Evolutionary conservation across 1,140 invertebrate species (phyloP).

Genomic region (Drosophila bifasciata): DNA sequence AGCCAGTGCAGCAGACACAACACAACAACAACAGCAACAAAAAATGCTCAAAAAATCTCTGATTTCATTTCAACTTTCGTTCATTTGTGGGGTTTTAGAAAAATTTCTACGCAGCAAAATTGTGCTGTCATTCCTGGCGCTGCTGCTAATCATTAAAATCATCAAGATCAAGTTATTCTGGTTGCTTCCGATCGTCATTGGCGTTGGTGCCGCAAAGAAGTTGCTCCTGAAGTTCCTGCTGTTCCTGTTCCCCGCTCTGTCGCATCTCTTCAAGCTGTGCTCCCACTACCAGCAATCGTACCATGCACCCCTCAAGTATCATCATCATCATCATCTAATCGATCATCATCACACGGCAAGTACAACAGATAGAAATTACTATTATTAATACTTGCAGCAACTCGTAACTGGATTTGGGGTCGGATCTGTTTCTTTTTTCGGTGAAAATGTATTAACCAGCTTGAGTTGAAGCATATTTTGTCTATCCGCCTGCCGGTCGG

Average conservation of each 20-base stretch:
- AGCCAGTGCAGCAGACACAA: conserved; percentile 39
- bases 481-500: conserved; percentile 33
- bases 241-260: conserved; percentile 91
- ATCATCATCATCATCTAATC: conserved; percentile 91
- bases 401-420: conserved; percentile 2
- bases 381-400: too few relatives aligned
- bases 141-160: conserved; percentile 91
- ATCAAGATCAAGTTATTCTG: conserved; percentile 91
- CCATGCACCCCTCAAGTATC: conserved; percentile 91
- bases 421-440: conserved; percentile 22
- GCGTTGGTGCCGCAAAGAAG: conserved; percentile 92
- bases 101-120: conserved; percentile 91
- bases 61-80: conserved; percentile 64
- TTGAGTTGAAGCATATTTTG: conserved; percentile 32
- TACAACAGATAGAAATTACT: conserved; percentile 22
- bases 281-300: conserved; percentile 90
- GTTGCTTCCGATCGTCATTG: conserved; percentile 89
- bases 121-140: conserved; percentile 88
- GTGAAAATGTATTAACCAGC: conserved; percentile 39
- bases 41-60: conserved; percentile 9
- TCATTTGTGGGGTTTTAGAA: conserved; percentile 85
- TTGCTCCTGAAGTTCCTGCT: conserved; percentile 91
- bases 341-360: conserved; percentile 87
- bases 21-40: too few relatives aligned
- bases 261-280: conserved; percentile 93